Base-by-base conservation (phyloP, 2,113 vertebrate genomes). In the Nycticryphes semicollaris region DNA sequence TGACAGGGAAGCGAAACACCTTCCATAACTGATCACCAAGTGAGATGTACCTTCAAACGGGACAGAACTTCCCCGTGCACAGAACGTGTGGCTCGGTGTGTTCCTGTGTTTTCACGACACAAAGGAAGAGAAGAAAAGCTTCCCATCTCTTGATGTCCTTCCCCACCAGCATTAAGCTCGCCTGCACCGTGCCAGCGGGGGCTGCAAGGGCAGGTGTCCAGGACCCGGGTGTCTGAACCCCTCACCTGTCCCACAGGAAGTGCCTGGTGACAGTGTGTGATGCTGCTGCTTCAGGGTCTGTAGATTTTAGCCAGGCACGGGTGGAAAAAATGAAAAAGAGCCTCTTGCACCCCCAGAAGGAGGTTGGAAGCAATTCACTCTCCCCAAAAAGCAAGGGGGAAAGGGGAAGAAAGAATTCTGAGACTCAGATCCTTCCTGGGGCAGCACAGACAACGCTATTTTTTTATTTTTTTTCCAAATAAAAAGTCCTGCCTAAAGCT, bases 401-500 rank as follows among this genome's bases (percentile, higher is more conserved):
- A 59, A 93, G 53, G 27, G 63, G 48, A 94, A 87, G 72, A 72
- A 96, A 78, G 13, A 14, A 41, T 66, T 87, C 28, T 19, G 8
- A 96, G 50, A 47, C 31, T 73, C 23, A 2, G 6, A 37, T 93
- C 68, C 72, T 90, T 85, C 87, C 64, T 72, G 80, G 77, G 31
- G 62, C 31, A 70, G 37, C 0, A 0, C n/a, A 84, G 31, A 57
- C 28, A 69, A 33, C 25, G 62, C 8, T 25, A 10, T 35, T 84
- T 45, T 64, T 41, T 30, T 51, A 14, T 25, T 33, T 62, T 59
- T 76, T 66, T 53, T 3, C 23, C 23, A 66, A 53, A 41, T 63
- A 90, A 70, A 78, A 68, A 93, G 79, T 54, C 31, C 66, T 84
- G 81, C 91, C 89, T 95, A 84, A 94, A 62, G 57, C 24, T 76